Base-by-base conservation (phyloP, 2,888 invertebrate species). In the Hypomecis atomaria region DNA sequence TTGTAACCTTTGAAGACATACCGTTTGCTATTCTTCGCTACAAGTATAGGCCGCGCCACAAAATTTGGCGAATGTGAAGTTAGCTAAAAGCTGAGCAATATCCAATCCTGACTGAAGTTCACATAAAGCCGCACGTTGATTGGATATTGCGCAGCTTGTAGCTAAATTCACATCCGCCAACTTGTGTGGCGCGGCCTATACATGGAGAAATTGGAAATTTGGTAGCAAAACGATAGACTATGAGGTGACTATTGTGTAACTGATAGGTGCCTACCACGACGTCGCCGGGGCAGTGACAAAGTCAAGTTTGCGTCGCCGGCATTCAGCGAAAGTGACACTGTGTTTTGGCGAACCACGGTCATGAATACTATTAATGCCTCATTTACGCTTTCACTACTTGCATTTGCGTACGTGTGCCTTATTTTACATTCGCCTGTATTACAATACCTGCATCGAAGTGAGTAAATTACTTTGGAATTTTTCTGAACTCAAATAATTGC, bases 241-340 rank as follows among this genome's bases (percentile, higher is more conserved):
- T 2, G n/a, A 40, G 44, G 40, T 65, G 67, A 54, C 68, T 71
- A 73, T 76, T 74, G 62, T 62, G 42, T 62, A 57, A 52, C 40
- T 52, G 50, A 62, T 47, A 47, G 44, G 33, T 50, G 13, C 33
- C 10, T 33, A 33, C 61, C 54, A 61, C 55, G 58, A 65, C 67
- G 70, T 37, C 40, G 64, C 65, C 70, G 68, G 72, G 38, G 23
- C 55, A 50, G 69, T 78, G 79, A 76, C 73, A 71, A 75, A 77
- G 78, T 75, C 78, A 78, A 83, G 74, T 83, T 81, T 79, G 78
- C 77, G 71, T 74, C 77, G 74, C 42, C 53, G 59, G 69, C 80
- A 79, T 81, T 81, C 72, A 83, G 89, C 87, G 91, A 92, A 91
- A 92, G 91, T 88, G 84, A 84, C 81, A 76, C 78, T 77, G 78